These are phyloP conservation scores for Labrus mixtus DNA, from an alignment of 2,113 vertebrate genomes.

Conservation along the genomic window DNA sequence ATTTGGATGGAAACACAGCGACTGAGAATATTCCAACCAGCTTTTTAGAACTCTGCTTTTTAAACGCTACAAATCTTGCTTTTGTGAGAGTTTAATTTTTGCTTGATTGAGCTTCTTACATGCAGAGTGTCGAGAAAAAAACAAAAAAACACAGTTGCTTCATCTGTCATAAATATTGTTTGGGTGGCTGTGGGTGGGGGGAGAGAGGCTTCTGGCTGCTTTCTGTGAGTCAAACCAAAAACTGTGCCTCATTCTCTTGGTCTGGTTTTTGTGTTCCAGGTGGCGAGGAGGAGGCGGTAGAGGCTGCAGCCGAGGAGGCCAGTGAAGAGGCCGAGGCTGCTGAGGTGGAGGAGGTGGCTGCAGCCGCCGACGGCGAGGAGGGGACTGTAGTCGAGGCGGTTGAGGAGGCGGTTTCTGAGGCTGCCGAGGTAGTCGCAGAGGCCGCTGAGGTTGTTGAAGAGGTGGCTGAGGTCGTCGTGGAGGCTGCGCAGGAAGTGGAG, in stretches of 20 bases:
- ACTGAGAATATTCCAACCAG: neutral
- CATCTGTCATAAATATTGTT: neutral
- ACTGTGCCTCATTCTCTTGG: neutral
- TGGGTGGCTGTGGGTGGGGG: neutral
- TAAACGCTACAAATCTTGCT: neutral
- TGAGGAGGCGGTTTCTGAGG: neutral
- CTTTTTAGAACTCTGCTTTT: neutral
- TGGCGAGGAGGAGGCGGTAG: conserved; percentile 45
- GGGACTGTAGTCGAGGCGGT: conserved; percentile 36
- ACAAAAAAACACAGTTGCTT: neutral
- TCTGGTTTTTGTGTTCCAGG: conserved; percentile 48
- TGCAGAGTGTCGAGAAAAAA: neutral
- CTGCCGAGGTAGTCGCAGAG: neutral
- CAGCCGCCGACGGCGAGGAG: neutral
- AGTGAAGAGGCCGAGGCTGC: conserved; percentile 25
- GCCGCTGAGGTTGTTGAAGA: conserved; percentile 16
- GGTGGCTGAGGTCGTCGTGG: neutral
- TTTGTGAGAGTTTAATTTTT: neutral
- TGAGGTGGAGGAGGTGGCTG: conserved; percentile 2
- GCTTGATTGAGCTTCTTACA: neutral
- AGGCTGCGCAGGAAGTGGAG: conserved; percentile 61
- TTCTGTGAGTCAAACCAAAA: neutral
- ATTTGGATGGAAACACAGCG: conserved; percentile 36
- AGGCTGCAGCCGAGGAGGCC: conserved; percentile 10
- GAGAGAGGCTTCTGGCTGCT: neutral